Percentiles rank a stretch among this genome's conserved stretches.
These are phyloP conservation scores for Idaea biselata DNA, from an alignment of 2,888 invertebrate species.

Conservation along the genomic window DNA sequence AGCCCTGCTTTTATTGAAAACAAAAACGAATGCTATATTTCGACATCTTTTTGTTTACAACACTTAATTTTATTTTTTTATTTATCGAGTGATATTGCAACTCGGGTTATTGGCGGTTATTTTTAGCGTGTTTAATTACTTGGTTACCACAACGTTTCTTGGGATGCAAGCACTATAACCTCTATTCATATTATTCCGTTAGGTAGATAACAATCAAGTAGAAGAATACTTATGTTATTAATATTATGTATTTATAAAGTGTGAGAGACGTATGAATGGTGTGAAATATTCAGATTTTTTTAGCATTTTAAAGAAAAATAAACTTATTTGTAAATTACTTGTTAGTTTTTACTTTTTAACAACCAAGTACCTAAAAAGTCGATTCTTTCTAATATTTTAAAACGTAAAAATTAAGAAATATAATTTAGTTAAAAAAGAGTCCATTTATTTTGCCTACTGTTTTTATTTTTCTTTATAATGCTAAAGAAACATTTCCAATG, in stretches of 20 bases:
- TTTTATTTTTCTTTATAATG: conserved; percentile 23
- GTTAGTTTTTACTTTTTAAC: conserved; percentile 6
- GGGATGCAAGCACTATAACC: neutral
- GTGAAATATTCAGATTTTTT: neutral
- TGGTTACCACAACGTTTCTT: neutral
- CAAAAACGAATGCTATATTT: too few species aligned
- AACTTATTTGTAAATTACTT: conserved; percentile 9
- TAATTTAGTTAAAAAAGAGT: conserved; percentile 11
- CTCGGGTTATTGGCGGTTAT: too few species aligned
- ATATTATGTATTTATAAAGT: conserved; percentile 15
- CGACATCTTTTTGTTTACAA: too few species aligned
- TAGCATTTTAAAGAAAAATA: neutral
- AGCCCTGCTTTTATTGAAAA: too few species aligned
- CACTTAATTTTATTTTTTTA: too few species aligned
- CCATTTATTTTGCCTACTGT: neutral
- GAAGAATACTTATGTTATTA: conserved; percentile 16
- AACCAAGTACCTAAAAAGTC: too few species aligned
- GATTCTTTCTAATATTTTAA: too few species aligned
- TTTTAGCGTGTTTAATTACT: too few species aligned
- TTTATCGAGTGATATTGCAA: too few species aligned
- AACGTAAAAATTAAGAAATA: conserved; percentile 8
- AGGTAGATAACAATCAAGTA: conserved; percentile 18
- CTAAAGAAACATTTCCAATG: conserved; percentile 44
- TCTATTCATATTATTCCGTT: neutral
- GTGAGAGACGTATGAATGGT: conserved; percentile 10